Evolutionary conservation across 2,113 vertebrate genomes (phyloP), one percentile per base, ranked within the genome.

Genomic region (Alces alces): DNA sequence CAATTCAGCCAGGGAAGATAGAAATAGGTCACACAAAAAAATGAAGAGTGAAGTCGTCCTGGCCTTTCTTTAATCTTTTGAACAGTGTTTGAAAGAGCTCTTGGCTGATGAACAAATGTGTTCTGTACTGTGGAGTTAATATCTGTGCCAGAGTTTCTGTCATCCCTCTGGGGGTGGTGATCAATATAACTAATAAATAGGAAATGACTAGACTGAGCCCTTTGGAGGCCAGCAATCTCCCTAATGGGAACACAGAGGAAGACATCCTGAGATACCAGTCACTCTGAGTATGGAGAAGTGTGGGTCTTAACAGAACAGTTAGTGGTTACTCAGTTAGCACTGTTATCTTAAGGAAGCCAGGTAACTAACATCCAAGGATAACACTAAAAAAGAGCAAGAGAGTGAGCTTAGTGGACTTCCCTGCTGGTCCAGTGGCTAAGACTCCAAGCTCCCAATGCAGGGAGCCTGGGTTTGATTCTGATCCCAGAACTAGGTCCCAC

Each of bases 121-220:
- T 95, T 91, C 89, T 98, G 43, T 95, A 54, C 93, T 96, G 91
- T 87, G 88, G 82, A 98, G 78, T 95, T 96, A 98, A 97, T 97
- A 96, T 95, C 97, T 95, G 84, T 86, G 94, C 97, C 97, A 97
- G 89, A n/a, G 84, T 93, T 96, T 97, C 86, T 93, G 91, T 93
- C 73, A 91, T 88, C 90, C 61, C 93, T 86, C 86, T 83, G 93
- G 89, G 88, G 52, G 43, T 55, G 52, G 50, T 93, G 92, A 98
- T 98, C 96, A 28, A 98, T 98, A 96, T 27, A 96, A 87, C 80
- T 98, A 97, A 98, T 97, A 96, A 97, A 80, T 73, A 57, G 83
- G 39, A 98, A 97, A 95, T 96, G 76, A 95, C 76, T 96, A 85
- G 85, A 82, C 80, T 17, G 45, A 45, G n/a, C 55, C 27, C 79